Evolutionary conservation across 2,797 vertebrate genomes (phyloP), one percentile per base, ranked within the genome.

Genomic region (Enteromius fasciolatus): DNA sequence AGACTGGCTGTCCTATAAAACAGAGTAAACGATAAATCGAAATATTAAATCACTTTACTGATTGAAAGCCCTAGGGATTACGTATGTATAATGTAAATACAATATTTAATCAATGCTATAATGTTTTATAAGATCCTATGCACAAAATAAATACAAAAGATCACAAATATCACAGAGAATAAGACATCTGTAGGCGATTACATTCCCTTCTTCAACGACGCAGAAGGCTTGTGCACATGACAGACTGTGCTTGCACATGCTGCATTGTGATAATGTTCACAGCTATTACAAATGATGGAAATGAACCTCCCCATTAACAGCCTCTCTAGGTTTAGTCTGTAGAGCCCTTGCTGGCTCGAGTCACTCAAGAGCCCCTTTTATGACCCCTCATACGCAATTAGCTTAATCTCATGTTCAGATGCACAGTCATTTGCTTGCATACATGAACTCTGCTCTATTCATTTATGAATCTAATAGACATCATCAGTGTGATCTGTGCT

Each of bases 341-440:
- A 68, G 25, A 54, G 81, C 64, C 41, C 46, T 81, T 54, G 46
- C 59, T 66, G 10, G 31, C 70, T 82, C 48, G 33, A 75, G 59
- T 81, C 72, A 54, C 70, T 74, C 57, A 52, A 69, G 81, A 46
- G 73, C 18, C 12, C 64, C 57, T 76, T 68, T 44, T 68, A 46
- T 76, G 63, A 76, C 63, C 73, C 46, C 39, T 82, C 54, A 50
- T 76, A 82, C 36, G 50, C 63, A 76, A 61, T 76, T 82, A 82
- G 39, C n/a, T 23, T 69, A 76, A 76, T 69, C 23, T 76, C 64
- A 76, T 82, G 64, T 59, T 76, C 81, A 31, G 63, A 68, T 61
- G 64, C 61, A 75, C 59, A 69, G 64, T 36, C 64, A 44, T 76
- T 82, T 59, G 12, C 73, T 82, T 76, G 39, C 48, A 67, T 46